Evolutionary conservation across 1,140 invertebrate species (phyloP), one percentile per base, ranked within the genome.

Genomic region (Drosophila athabasca): DNA sequence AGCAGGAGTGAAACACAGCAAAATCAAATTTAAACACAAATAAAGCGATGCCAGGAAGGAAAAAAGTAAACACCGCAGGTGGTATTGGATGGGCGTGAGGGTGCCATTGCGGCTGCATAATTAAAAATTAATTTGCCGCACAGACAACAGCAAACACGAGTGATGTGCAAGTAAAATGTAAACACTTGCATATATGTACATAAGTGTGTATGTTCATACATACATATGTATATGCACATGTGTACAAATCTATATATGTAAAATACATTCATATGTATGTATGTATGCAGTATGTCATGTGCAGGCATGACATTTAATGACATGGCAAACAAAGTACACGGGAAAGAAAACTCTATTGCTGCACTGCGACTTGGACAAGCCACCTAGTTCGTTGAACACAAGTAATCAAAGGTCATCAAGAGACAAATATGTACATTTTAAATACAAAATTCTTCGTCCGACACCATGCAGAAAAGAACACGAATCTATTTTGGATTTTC

Each of bases 51-150:
- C 82, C 82, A 17, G 65, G 69, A 68, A 82, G 60, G 54, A 85
- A 85, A 87, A 81, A 85, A 78, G 82, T 85, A 85, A 87, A 87
- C 74, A 88, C 70, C 69, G 39, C 58, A 59, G 45, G 62, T 62
- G 45, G 62, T 62, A 62, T 68, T 39, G 50, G 17, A 48, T 13
- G 46, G 26, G n/a, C 19, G 26, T n/a, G 15, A 1, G 22, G 9
- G 3, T 24, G 45, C 15, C 9, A 29, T 35, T 24, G 43, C 50
- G 46, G 62, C 64, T 58, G 73, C 69, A 87, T 87, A 87, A 85
- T 85, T 85, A 85, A 87, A 85, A 75, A 82, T 87, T 81, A 67
- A 85, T 85, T 85, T 78, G 75, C 65, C 74, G 61, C 74, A 71
- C 51, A 62, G 61, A 52, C 51, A 57, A 43, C 22, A 13, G 55